A percentile compares a stretch with the other conserved stretches of the same genome.
phyloP scores from a whole-genome alignment of 2,888 invertebrate genomes.

The Caenorhabditis virilis region DNA sequence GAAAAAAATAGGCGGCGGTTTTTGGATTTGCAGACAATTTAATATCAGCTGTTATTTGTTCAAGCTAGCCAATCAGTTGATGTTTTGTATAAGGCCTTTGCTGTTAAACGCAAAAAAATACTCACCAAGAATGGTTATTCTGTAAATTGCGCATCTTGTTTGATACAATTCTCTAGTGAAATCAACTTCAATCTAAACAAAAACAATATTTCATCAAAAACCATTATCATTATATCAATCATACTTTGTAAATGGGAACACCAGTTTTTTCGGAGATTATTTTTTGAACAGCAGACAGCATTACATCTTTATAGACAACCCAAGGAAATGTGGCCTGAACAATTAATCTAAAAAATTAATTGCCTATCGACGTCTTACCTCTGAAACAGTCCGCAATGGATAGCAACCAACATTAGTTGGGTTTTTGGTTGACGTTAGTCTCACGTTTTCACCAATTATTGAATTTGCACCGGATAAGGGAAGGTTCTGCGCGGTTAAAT shows the following conservation, averaged over 20 bases:
- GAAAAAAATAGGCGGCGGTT: too few species aligned
- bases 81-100: too few species aligned
- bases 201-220: too few species aligned
- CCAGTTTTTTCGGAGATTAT: constrained; percentile 29
- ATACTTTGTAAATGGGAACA: constrained; percentile 34
- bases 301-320: constrained; percentile 39
- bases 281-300: constrained; percentile 30
- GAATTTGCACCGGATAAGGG: constrained; percentile 44
- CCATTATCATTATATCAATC: too few species aligned
- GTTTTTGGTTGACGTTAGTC: constrained; percentile 34
- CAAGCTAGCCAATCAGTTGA: neutral
- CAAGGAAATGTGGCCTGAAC: constrained; percentile 51
- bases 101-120: too few species aligned
- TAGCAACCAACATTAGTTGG: constrained; percentile 28
- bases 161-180: constrained; percentile 37
- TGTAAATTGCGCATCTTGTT: constrained; percentile 37
- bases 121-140: constrained; percentile 46
- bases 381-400: constrained; percentile 22
- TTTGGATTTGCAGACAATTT: too few species aligned
- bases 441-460: constrained; percentile 41
- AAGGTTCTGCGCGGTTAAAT: constrained; percentile 41
- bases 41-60: too few species aligned
- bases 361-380: constrained; percentile 13
- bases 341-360: neutral
- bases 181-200: constrained; percentile 45